Evolutionary conservation across 2,113 vertebrate genomes (phyloP).

Genomic region (Crotalus helleri): DNA sequence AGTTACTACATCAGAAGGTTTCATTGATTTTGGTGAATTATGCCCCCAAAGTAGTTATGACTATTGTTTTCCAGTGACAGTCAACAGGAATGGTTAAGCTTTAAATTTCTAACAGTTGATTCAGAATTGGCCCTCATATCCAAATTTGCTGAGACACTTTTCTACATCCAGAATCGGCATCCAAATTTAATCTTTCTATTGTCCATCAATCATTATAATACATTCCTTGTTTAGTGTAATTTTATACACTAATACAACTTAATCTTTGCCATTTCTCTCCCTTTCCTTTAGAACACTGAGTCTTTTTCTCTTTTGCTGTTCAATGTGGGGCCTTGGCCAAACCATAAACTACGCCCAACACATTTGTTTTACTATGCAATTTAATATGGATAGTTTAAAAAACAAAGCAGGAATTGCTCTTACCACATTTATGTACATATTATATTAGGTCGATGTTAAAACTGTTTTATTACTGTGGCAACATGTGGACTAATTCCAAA

Average conservation of each 20-base stretch:
- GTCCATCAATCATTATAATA: neutral
- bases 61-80: neutral
- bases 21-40: neutral
- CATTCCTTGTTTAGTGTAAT: neutral
- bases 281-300: neutral
- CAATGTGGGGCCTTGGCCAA: neutral
- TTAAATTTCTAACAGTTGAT: neutral
- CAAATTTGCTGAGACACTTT: neutral
- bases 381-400: neutral
- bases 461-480: neutral
- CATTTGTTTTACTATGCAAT: neutral
- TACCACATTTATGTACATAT: neutral
- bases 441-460: neutral
- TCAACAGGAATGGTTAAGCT: neutral
- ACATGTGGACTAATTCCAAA: neutral
- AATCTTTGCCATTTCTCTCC: neutral
- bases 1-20: neutral
- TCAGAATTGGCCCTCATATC: neutral
- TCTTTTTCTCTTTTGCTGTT: neutral
- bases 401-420: neutral
- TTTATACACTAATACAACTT: neutral
- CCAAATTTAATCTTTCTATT: neutral
- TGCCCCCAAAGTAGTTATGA: neutral
- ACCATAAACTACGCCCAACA: neutral
- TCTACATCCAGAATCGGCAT: neutral